These are phyloP conservation scores for Ceratosolen fusciceps DNA, from an alignment of 1,140 invertebrate species.

Conservation along the genomic window DNA sequence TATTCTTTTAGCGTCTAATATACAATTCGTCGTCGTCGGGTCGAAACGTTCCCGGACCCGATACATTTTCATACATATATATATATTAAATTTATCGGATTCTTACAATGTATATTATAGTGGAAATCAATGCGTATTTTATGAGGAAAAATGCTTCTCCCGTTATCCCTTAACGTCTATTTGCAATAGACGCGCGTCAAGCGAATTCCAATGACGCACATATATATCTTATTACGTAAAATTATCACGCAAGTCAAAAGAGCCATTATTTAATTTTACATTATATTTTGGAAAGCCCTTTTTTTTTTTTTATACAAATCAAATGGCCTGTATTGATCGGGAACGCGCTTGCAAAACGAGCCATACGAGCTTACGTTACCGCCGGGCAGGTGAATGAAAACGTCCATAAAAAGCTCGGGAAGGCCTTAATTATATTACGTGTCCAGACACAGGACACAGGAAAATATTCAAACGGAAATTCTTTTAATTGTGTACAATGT, in stretches of 20 bases:
- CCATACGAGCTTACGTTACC: slow-evolving; percentile 1
- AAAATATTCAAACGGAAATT: neutral
- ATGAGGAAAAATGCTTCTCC: too few species aligned
- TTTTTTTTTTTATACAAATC: slow-evolving; percentile 14
- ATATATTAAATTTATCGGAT: too few species aligned
- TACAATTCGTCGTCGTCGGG: too few species aligned
- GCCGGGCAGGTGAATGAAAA: slow-evolving; percentile 7
- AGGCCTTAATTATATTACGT: neutral
- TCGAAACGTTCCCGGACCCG: too few species aligned
- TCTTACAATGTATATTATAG: too few species aligned
- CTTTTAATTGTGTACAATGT: slow-evolving; percentile 8
- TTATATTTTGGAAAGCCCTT: slow-evolving; percentile 1
- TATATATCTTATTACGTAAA: too few species aligned
- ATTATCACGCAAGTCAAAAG: too few species aligned
- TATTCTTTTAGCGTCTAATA: too few species aligned
- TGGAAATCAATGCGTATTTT: neutral
- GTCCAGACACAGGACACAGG: neutral
- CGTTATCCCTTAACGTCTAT: too few species aligned
- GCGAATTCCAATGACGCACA: too few species aligned
- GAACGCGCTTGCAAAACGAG: neutral
- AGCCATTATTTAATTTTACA: neutral
- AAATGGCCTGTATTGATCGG: neutral
- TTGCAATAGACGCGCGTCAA: too few species aligned
- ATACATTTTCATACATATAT: too few species aligned
- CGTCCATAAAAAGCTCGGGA: neutral